Conservation (phyloP, 2,888 invertebrate species). For the Ectemnius continuus region DNA sequence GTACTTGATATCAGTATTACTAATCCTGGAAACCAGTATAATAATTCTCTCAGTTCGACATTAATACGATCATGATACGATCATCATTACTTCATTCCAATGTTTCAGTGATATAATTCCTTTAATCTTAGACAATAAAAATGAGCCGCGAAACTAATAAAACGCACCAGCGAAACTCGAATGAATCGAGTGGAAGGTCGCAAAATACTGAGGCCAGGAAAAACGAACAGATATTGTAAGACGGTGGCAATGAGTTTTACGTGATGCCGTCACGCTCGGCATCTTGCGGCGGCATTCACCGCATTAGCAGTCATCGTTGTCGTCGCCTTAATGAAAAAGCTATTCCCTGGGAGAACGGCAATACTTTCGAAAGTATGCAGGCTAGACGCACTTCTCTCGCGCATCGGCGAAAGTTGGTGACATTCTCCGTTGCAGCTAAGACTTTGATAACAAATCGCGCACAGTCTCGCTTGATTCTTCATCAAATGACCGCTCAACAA, state of each 20-base stretch:
- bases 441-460: slow-evolving; percentile 30
- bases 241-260: slow-evolving; percentile 5
- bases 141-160: no score
- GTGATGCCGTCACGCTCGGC: slow-evolving; percentile 20
- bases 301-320: slow-evolving; percentile 4
- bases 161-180: background rate
- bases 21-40: no score
- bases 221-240: slow-evolving; percentile 10
- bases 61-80: no score
- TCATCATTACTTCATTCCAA: no score
- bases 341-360: slow-evolving; percentile 5
- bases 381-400: slow-evolving; percentile 5
- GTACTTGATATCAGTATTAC: no score
- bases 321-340: slow-evolving; percentile 16
- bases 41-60: no score
- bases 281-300: background rate
- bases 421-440: slow-evolving; percentile 9
- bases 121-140: no score
- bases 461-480: background rate
- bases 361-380: slow-evolving; percentile 31
- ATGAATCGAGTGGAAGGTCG: slow-evolving; percentile 9
- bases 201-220: background rate
- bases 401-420: background rate
- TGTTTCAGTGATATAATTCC: no score
- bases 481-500: background rate